phyloP scores from a whole-genome alignment of 2,797 vertebrate genomes.

The Siniperca scherzeri region DNA sequence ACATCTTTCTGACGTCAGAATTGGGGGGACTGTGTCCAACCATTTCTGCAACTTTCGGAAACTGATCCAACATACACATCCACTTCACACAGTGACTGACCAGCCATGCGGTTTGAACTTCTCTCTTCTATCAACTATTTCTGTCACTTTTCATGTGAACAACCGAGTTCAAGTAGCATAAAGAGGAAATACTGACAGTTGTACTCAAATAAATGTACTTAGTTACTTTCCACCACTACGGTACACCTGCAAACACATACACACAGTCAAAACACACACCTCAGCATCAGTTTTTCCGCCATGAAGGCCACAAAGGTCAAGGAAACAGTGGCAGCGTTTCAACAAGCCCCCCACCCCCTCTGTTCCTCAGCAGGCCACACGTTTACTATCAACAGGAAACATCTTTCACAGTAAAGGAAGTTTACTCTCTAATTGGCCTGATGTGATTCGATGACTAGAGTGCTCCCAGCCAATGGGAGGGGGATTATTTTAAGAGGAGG shows the following conservation, averaged over 20 bases:
- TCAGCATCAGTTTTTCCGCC: constrained; percentile 83
- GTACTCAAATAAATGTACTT: constrained; percentile 18
- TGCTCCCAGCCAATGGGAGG: constrained; percentile 88
- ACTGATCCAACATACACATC: neutral
- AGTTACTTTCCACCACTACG: constrained; percentile 34
- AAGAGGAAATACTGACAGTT: neutral
- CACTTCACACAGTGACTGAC: too few species aligned
- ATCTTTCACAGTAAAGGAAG: constrained; percentile 95
- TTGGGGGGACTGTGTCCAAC: neutral
- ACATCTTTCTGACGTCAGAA: neutral
- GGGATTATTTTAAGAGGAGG: constrained; percentile 93
- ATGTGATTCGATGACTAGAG: constrained; percentile 87
- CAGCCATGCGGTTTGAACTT: too few species aligned
- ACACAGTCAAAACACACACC: constrained; percentile 74
- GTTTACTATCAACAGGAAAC: constrained; percentile 97
- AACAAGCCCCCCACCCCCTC: constrained; percentile 56
- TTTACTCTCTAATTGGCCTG: constrained; percentile 91
- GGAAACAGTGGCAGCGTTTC: constrained; percentile 81
- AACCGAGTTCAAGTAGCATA: neutral
- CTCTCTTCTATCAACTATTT: neutral
- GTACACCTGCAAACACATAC: constrained; percentile 47
- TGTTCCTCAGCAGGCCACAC: constrained; percentile 64
- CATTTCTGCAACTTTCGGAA: neutral
- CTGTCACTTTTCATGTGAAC: neutral
- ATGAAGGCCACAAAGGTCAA: constrained; percentile 81